A percentile compares a stretch with the other conserved stretches of the same genome.
These are phyloP conservation scores for Phrynosoma blainvillii DNA, from an alignment of 2,113 vertebrate genomes.

Conservation along the genomic window DNA sequence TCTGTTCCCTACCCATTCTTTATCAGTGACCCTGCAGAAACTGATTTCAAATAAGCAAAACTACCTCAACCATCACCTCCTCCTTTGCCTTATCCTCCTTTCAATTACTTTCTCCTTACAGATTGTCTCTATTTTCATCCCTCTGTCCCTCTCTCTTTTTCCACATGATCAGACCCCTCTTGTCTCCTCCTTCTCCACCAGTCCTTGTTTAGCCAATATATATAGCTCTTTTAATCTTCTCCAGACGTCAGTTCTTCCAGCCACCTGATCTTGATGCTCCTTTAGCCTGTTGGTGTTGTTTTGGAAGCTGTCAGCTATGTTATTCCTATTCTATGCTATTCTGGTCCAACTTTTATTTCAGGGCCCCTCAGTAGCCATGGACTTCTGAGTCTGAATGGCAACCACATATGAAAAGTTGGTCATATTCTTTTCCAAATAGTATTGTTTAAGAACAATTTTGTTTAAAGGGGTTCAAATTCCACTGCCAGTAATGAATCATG, in stretches of 20 bases:
- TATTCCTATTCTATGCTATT: not conserved
- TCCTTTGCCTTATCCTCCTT: not conserved
- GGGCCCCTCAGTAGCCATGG: not conserved
- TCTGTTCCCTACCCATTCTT: not conserved
- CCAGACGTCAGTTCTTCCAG: slow-evolving; percentile 24
- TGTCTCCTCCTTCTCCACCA: not conserved
- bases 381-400: too few relatives aligned
- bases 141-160: too few relatives aligned
- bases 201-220: not conserved
- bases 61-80: too few relatives aligned
- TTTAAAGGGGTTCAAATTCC: too few relatives aligned
- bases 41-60: not conserved
- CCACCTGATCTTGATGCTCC: slow-evolving; percentile 16
- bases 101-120: not conserved
- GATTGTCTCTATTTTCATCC: not conserved
- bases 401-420: not conserved
- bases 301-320: not conserved
- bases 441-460: not conserved
- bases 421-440: too few relatives aligned
- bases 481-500: not conserved
- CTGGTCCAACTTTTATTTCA: not conserved
- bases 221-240: slow-evolving; percentile 30
- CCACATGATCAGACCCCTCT: not conserved
- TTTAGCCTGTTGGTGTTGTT: not conserved
- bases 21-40: too few relatives aligned